Conservation (phyloP, 2,113 vertebrate genomes). For the Amphiprion ocellaris region DNA sequence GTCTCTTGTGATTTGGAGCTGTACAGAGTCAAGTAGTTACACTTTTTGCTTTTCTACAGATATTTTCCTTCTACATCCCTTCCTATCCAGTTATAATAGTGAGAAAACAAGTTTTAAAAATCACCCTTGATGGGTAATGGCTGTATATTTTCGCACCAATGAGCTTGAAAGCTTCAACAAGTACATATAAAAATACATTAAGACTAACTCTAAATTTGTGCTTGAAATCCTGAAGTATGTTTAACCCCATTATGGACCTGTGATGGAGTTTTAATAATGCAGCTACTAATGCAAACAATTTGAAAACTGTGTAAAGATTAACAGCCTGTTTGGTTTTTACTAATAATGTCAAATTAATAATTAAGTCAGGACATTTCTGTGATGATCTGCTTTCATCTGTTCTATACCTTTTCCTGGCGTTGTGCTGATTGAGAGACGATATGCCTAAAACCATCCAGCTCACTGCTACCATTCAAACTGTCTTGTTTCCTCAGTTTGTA, state of each 20-base stretch:
- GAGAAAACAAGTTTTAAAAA: not conserved
- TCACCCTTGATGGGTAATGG: not conserved
- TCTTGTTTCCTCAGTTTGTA: not conserved
- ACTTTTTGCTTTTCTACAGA: not conserved
- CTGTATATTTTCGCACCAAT: not conserved
- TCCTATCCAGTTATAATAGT: conserved; percentile 5
- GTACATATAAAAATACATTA: not conserved
- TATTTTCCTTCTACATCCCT: not conserved
- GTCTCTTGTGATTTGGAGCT: conserved; percentile 35
- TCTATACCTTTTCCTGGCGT: not conserved
- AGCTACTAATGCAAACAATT: not conserved
- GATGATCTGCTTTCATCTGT: no score
- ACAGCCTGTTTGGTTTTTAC: not conserved
- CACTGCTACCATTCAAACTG: not conserved
- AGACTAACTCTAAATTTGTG: not conserved
- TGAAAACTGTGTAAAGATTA: not conserved
- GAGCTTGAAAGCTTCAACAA: not conserved
- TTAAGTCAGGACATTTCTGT: no score
- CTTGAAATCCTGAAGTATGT: not conserved
- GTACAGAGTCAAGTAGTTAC: conserved; percentile 8
- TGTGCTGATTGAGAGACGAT: not conserved
- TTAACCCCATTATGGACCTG: not conserved
- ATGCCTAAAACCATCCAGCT: not conserved
- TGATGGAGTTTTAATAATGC: not conserved
- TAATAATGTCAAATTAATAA: no score